A percentile compares a stretch with the other conserved stretches of the same genome.
These are phyloP conservation scores for Aphaenogaster rudis DNA, from an alignment of 1,140 invertebrate species.

Conservation along the genomic window DNA sequence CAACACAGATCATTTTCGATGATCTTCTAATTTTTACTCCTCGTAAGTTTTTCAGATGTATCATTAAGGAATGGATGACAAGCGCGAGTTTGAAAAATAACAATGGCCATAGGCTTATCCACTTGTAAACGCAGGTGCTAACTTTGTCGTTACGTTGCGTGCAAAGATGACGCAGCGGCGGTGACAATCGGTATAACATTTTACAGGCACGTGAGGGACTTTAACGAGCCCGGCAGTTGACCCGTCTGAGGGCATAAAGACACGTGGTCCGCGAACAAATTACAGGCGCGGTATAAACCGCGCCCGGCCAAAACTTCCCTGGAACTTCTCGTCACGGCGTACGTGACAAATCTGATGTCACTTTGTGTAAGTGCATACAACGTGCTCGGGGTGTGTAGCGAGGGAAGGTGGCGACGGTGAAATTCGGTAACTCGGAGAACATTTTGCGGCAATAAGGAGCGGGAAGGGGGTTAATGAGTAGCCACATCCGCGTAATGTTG, in stretches of 20 bases:
- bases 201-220: conserved; percentile 58
- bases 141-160: conserved; percentile 61
- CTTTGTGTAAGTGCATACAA: conserved; percentile 57
- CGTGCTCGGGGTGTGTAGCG: background rate
- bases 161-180: conserved; percentile 32
- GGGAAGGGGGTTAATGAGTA: conserved; percentile 64
- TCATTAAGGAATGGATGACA: background rate
- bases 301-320: conserved; percentile 60
- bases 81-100: conserved; percentile 14
- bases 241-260: conserved; percentile 68
- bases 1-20: background rate
- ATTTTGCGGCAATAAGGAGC: conserved; percentile 55
- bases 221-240: conserved; percentile 71
- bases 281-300: conserved; percentile 66
- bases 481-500: conserved; percentile 44
- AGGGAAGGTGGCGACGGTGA: background rate
- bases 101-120: background rate
- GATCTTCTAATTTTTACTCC: background rate
- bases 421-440: conserved; percentile 49
- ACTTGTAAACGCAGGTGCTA: conserved; percentile 30
- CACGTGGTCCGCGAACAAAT: conserved; percentile 64
- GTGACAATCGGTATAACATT: conserved; percentile 72
- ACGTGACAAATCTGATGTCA: conserved; percentile 75
- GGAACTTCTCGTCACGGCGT: conserved; percentile 64
- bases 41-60: background rate